Evolutionary conservation across 2,797 vertebrate genomes (phyloP), one percentile per base, ranked within the genome.

Genomic region (Crenuchus spilurus): DNA sequence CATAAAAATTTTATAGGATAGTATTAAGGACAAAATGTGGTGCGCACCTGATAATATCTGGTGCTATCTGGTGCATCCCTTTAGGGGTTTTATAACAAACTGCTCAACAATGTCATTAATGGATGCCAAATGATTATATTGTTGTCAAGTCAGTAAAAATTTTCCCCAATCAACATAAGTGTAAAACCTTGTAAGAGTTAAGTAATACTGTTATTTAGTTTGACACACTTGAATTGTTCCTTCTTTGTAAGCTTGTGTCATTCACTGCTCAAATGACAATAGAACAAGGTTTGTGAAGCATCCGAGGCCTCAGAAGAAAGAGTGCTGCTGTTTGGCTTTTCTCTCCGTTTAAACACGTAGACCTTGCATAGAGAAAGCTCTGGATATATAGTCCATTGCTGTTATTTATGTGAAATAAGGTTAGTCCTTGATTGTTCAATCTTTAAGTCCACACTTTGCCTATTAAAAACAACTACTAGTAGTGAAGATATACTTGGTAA

Each of bases 331-430:
- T 11, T 67, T 64, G 61, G 52, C 20, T 63, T 69, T 42, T 66
- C 14, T 62, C 39, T 22, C 31, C 33, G 18, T 33, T 62, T 26
- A 66, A 72, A 58, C 60, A 58, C 24, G 44, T 10, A 60, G 18
- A 70, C 26, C 42, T 85, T 85, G 83, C 85, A 85, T 85, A 85
- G 83, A 80, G 72, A 82, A 79, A 62, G 28, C 68, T 66, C 57
- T 61, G 54, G 67, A 71, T 46, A 46, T 61, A 37, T 68, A 63
- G 58, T 71, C 39, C 11, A 51, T 74, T 67, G 26, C 55, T 70
- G 18, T 35, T 42, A 48, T 60, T 18, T 37, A 42, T 60, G 46
- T 55, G 39, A 49, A 49, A 14, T 46, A 37, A 28, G 20, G 31
- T 55, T 8, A 24, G 60, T 52, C 54, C 39, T 72, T 66, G 51